Evolutionary conservation across 1,140 invertebrate genomes (phyloP).

Genomic region (Chelonus insularis): DNA sequence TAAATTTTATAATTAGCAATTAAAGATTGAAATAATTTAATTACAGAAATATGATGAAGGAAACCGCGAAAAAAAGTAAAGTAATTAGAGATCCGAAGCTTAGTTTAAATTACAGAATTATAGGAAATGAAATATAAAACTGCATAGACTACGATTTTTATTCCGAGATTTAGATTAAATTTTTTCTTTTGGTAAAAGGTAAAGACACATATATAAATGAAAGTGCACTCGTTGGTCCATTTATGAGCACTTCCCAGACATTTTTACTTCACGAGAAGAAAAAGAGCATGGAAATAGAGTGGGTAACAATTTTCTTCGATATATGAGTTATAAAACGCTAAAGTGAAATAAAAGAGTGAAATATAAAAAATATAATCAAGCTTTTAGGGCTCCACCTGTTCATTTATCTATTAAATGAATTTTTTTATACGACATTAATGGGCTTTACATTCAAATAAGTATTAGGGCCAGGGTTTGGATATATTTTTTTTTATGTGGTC

Average conservation of each 20-base stretch:
- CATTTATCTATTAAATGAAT: neutral
- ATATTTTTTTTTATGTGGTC: too few relatives aligned
- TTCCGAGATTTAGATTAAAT: too few relatives aligned
- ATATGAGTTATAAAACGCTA: slow-evolving; percentile 4
- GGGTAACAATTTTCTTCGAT: slow-evolving; percentile 12
- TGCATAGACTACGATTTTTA: too few relatives aligned
- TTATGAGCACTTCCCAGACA: slow-evolving; percentile 7
- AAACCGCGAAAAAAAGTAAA: too few relatives aligned
- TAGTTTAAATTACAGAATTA: too few relatives aligned
- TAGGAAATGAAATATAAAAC: too few relatives aligned
- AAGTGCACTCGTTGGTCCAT: slow-evolving; percentile 13
- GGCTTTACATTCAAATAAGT: too few relatives aligned
- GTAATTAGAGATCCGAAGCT: too few relatives aligned
- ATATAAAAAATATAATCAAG: neutral
- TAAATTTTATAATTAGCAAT: too few relatives aligned
- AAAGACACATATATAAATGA: slow-evolving; percentile 9
- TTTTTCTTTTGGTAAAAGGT: neutral
- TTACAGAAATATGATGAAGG: too few relatives aligned
- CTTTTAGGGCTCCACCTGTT: neutral
- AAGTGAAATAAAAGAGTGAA: neutral
- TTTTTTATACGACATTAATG: neutral
- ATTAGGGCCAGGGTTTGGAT: too few relatives aligned
- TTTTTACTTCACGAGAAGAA: slow-evolving; percentile 7
- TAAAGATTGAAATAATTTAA: too few relatives aligned
- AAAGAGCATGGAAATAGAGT: neutral